Conservation (phyloP, 2,113 vertebrate genomes). For the Carlito syrichta region DNA sequence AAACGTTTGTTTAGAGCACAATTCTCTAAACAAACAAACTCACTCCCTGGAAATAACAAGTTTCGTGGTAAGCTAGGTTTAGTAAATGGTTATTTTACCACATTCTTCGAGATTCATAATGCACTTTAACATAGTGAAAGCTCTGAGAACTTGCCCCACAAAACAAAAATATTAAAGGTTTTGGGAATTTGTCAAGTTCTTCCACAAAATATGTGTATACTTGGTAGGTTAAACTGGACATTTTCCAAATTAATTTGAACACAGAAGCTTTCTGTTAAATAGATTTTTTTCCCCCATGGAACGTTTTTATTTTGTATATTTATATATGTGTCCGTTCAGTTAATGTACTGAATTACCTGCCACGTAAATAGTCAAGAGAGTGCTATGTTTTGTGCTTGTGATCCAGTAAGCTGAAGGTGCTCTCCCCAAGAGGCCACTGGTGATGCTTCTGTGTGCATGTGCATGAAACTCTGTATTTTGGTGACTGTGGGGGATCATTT, state of each 20-base stretch:
- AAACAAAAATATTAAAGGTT: conserved; percentile 1
- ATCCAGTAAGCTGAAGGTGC: not conserved
- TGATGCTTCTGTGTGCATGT: not conserved
- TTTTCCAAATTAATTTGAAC: not conserved
- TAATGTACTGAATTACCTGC: not conserved
- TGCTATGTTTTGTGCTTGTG: not conserved
- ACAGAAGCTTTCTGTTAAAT: not conserved
- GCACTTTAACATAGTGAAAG: not conserved
- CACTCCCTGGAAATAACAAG: not conserved
- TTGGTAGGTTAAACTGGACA: not conserved
- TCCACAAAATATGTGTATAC: not conserved
- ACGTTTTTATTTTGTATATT: not conserved
- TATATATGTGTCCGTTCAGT: not conserved
- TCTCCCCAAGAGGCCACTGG: not conserved
- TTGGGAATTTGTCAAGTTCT: not conserved
- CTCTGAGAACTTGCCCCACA: not conserved
- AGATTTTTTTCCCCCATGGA: not conserved
- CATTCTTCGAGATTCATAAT: not conserved
- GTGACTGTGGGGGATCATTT: not conserved
- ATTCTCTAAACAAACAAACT: not conserved
- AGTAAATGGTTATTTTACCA: not conserved
- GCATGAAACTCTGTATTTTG: not conserved
- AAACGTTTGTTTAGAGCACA: not conserved
- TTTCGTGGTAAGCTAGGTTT: not conserved
- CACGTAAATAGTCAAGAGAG: not conserved